Percentiles rank a stretch among this genome's conserved stretches.
These are phyloP conservation scores for Hormaphis cornu DNA, from an alignment of 1,140 invertebrate genomes.

Conservation along the genomic window DNA sequence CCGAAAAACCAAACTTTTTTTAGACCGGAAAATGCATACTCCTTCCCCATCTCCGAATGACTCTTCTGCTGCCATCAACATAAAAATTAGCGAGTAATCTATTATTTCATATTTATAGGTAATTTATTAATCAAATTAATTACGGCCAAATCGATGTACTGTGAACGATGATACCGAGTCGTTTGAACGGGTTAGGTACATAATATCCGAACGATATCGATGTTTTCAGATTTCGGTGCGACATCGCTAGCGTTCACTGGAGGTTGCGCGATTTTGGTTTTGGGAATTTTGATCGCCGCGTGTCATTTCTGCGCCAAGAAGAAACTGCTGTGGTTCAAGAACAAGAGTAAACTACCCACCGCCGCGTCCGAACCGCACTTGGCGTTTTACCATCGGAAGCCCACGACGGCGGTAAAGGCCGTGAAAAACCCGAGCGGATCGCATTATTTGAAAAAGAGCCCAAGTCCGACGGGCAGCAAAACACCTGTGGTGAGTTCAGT, in stretches of 20 bases:
- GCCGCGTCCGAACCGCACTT: conserved; percentile 24
- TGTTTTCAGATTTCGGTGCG: conserved; percentile 18
- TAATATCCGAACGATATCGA: too few species aligned
- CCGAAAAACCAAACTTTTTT: too few species aligned
- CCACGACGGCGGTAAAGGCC: conserved; percentile 7
- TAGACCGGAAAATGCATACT: too few species aligned
- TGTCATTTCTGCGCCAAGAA: conserved; percentile 1
- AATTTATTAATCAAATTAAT: too few species aligned
- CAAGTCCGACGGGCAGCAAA: conserved; percentile 19
- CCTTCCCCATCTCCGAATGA: too few species aligned
- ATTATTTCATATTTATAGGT: too few species aligned
- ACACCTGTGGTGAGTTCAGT: conserved; percentile 8
- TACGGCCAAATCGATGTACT: too few species aligned
- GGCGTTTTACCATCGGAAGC: conserved; percentile 22
- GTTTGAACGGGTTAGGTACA: too few species aligned
- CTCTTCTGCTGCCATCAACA: too few species aligned
- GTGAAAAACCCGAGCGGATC: conserved; percentile 7
- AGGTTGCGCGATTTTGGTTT: background rate
- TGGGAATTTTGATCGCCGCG: background rate
- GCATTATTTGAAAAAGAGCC: conserved; percentile 27
- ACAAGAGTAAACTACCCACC: conserved; percentile 16
- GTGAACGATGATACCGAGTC: too few species aligned
- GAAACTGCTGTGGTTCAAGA: conserved; percentile 15
- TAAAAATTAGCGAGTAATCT: too few species aligned
- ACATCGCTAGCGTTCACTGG: background rate